Conservation (phyloP, 1,140 invertebrate genomes). For the Triops longicaudatus region DNA sequence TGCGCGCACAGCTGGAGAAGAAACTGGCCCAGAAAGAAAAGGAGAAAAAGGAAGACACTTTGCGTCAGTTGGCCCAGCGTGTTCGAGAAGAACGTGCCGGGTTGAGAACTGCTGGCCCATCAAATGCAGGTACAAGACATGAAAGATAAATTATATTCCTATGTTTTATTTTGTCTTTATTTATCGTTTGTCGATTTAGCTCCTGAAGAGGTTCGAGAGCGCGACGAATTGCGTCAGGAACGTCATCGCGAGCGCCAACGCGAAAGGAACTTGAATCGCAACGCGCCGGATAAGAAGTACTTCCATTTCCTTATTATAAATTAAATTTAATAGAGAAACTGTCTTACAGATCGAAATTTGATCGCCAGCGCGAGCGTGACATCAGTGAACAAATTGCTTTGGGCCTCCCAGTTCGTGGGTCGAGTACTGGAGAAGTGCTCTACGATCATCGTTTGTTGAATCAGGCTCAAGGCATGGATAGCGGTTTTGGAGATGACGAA, state of each 20-base stretch:
- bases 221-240: constrained; percentile 81
- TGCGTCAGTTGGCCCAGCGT: constrained; percentile 85
- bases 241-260: constrained; percentile 83
- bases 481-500: constrained; percentile 95
- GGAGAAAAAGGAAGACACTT: constrained; percentile 93
- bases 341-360: constrained; percentile 44
- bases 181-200: constrained; percentile 41
- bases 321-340: constrained; percentile 27
- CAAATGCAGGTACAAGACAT: constrained; percentile 32
- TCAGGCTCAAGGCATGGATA: constrained; percentile 88
- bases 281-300: constrained; percentile 83
- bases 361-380: constrained; percentile 87
- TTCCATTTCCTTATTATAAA: background rate
- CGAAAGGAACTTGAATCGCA: constrained; percentile 84
- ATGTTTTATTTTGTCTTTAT: no score
- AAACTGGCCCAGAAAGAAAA: constrained; percentile 97
- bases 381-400: constrained; percentile 98
- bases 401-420: constrained; percentile 79
- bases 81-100: constrained; percentile 91
- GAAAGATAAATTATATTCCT: background rate
- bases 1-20: constrained; percentile 89
- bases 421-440: constrained; percentile 64
- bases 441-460: constrained; percentile 97
- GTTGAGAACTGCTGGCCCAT: constrained; percentile 45
- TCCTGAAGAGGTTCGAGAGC: constrained; percentile 69